Evolutionary conservation across 2,888 invertebrate species (phyloP).

Genomic region (Stenodera caucasica): DNA sequence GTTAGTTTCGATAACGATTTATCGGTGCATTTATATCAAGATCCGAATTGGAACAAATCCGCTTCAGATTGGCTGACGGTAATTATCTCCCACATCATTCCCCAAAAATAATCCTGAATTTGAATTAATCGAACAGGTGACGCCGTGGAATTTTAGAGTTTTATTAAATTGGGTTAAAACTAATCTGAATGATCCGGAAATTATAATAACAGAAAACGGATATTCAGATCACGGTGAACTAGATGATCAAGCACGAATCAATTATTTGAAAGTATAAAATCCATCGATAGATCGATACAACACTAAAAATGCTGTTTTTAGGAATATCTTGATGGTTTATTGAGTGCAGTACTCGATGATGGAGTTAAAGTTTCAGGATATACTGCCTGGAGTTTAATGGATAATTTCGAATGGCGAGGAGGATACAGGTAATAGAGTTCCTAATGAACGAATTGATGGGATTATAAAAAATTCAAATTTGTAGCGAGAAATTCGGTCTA

Average conservation of each 20-base stretch:
- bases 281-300: neutral
- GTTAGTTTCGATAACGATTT: constrained; percentile 20
- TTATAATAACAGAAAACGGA: constrained; percentile 65
- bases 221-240: constrained; percentile 53
- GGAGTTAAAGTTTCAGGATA: constrained; percentile 53
- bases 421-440: constrained; percentile 40
- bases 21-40: constrained; percentile 11
- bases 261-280: constrained; percentile 55
- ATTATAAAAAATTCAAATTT: constrained; percentile 43
- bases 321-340: constrained; percentile 57
- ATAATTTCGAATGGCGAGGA: constrained; percentile 57
- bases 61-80: constrained; percentile 12
- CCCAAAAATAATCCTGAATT: neutral
- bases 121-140: constrained; percentile 49
- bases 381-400: constrained; percentile 46
- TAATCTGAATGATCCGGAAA: constrained; percentile 56
- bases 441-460: too few relatives aligned
- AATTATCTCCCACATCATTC: neutral
- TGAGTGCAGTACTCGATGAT: constrained; percentile 49
- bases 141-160: constrained; percentile 64
- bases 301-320: constrained; percentile 26
- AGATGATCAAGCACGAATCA: constrained; percentile 60
- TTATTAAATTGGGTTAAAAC: constrained; percentile 57
- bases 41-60: constrained; percentile 22
- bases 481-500: constrained; percentile 69